A percentile compares a stretch with the other conserved stretches of the same genome.
Conservation (phyloP, 2,797 vertebrate species). For the Leptodactylus fallax region DNA sequence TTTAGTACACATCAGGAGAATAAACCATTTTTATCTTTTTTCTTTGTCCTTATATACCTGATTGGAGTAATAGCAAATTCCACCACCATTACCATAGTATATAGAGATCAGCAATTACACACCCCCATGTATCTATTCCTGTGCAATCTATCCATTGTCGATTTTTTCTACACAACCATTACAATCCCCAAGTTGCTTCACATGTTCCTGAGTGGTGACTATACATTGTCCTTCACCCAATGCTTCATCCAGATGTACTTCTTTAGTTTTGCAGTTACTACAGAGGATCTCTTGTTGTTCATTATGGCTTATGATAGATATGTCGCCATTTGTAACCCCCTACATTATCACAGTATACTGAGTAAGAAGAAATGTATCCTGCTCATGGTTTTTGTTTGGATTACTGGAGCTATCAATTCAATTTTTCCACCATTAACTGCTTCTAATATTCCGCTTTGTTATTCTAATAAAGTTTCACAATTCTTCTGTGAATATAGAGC, state of each 20-base stretch:
- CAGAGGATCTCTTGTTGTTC: not conserved
- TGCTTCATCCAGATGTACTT: not conserved
- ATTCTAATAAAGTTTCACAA: not conserved
- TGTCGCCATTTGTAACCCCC: slow-evolving; percentile 33
- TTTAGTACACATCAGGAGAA: not conserved
- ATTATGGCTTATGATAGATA: no score
- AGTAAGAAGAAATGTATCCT: not conserved
- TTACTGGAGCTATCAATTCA: not conserved
- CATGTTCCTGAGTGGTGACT: slow-evolving; percentile 3
- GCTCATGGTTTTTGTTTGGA: not conserved
- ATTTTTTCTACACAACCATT: not conserved
- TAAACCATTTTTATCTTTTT: not conserved
- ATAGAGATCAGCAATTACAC: not conserved
- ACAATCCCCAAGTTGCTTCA: not conserved
- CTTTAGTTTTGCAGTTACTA: not conserved
- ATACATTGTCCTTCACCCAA: not conserved
- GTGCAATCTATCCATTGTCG: not conserved
- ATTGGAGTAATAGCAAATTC: not conserved
- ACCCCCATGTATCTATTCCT: slow-evolving; percentile 24
- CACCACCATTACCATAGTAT: not conserved
- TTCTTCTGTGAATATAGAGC: slow-evolving; percentile 43
- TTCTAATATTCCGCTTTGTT: not conserved
- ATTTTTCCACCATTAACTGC: not conserved
- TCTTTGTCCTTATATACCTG: not conserved
- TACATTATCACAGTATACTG: slow-evolving; percentile 19